phyloP scores from a whole-genome alignment of 2,113 vertebrate genomes.

The Austrofundulus limnaeus region DNA sequence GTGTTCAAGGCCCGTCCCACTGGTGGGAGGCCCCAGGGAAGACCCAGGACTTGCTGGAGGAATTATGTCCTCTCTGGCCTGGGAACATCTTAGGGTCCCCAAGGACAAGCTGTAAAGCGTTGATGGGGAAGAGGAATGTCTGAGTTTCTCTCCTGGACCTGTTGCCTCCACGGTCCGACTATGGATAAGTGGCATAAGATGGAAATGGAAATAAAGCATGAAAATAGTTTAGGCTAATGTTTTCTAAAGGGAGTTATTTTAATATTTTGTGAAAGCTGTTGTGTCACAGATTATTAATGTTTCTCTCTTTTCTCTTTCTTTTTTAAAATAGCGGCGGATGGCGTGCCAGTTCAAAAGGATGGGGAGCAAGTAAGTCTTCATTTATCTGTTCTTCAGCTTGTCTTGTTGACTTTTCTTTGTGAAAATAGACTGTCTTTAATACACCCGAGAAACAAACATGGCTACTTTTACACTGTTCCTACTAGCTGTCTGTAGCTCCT shows the following conservation, averaged over 20 bases:
- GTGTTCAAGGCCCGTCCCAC: too few species aligned
- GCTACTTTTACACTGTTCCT: slow-evolving; percentile 40
- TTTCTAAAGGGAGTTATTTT: slow-evolving; percentile 1
- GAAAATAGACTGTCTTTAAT: slow-evolving; percentile 34
- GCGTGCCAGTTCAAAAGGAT: slow-evolving; percentile 82
- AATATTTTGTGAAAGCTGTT: background rate
- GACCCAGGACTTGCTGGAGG: too few species aligned
- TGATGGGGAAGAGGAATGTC: too few species aligned
- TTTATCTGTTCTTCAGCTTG: slow-evolving; percentile 9
- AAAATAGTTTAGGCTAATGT: too few species aligned
- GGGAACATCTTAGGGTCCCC: too few species aligned
- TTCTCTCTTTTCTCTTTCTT: slow-evolving; percentile 16
- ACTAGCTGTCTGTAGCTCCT: slow-evolving; percentile 23
- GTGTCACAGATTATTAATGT: slow-evolving; percentile 1
- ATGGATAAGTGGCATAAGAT: too few species aligned
- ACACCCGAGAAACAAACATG: slow-evolving; percentile 57
- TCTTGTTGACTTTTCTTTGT: slow-evolving; percentile 50
- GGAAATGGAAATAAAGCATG: too few species aligned
- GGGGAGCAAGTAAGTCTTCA: slow-evolving; percentile 80
- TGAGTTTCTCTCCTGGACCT: too few species aligned
- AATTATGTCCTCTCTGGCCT: too few species aligned
- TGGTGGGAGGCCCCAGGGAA: too few species aligned
- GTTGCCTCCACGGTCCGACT: too few species aligned
- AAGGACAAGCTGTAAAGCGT: too few species aligned
- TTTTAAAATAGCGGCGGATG: slow-evolving; percentile 74